Conservation (phyloP, 2,113 vertebrate species). For the Genyomyrus donnyi region DNA sequence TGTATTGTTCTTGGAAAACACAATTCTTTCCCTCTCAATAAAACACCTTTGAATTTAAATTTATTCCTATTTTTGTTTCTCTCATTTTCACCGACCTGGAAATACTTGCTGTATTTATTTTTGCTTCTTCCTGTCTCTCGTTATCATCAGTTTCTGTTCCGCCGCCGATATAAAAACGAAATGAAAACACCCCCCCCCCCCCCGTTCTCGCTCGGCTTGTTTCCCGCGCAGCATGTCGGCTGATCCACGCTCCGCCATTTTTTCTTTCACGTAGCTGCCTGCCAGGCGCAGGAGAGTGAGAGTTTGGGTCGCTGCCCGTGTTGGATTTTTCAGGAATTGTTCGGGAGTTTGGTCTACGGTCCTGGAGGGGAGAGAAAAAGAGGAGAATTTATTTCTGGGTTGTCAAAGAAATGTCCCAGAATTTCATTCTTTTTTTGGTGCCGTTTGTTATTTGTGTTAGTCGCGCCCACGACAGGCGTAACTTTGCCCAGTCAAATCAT, state of each 20-base stretch:
- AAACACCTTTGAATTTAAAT: background rate
- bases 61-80: background rate
- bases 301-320: background rate
- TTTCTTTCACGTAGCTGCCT: background rate
- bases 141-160: background rate
- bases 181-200: slow-evolving; percentile 8
- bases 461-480: background rate
- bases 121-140: background rate
- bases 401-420: background rate
- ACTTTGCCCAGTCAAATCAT: background rate
- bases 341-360: background rate
- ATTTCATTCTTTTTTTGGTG: background rate
- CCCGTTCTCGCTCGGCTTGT: background rate
- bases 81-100: background rate
- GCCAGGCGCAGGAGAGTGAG: background rate
- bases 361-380: background rate
- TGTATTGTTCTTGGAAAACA: background rate
- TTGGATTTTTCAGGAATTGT: background rate
- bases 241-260: background rate
- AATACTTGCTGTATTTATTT: background rate
- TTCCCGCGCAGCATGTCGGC: slow-evolving; percentile 5
- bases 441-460: background rate
- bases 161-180: background rate
- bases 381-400: background rate
- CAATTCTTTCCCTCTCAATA: background rate